Percentiles rank a stretch among this genome's conserved stretches.
phyloP scores from a whole-genome alignment of 2,888 invertebrate species.

The Endomychus coccineus region DNA sequence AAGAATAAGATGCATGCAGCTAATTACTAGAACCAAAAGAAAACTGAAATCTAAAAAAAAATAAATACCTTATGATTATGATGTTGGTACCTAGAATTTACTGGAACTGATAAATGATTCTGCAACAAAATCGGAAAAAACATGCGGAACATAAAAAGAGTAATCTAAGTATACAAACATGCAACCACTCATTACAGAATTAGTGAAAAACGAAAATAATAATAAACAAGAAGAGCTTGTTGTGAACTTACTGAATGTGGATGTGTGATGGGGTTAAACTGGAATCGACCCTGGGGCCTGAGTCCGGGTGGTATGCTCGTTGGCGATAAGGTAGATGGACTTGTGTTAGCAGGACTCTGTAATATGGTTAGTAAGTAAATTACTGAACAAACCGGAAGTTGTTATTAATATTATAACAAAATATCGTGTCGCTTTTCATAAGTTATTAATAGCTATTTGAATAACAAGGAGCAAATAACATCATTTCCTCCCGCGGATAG shows the following conservation, averaged over 20 bases:
- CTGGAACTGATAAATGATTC: slow-evolving; percentile 83
- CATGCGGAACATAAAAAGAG: slow-evolving; percentile 47
- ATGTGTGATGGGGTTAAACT: slow-evolving; percentile 37
- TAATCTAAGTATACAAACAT: slow-evolving; percentile 22
- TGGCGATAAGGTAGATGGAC: slow-evolving; percentile 64
- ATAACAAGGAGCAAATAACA: too few relatives aligned
- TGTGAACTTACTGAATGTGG: slow-evolving; percentile 34
- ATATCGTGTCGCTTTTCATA: too few relatives aligned
- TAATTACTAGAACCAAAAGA: too few relatives aligned
- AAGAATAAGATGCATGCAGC: too few relatives aligned
- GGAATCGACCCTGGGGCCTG: slow-evolving; percentile 40
- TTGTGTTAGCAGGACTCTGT: slow-evolving; percentile 62
- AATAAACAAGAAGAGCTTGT: slow-evolving; percentile 16
- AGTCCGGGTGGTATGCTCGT: slow-evolving; percentile 53
- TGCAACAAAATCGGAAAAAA: slow-evolving; percentile 60
- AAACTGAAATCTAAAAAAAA: slow-evolving; percentile 22
- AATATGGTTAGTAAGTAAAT: slow-evolving; percentile 5
- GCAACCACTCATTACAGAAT: slow-evolving; percentile 24
- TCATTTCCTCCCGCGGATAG: too few relatives aligned
- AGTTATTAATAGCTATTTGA: too few relatives aligned
- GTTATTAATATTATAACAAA: too few relatives aligned
- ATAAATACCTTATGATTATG: slow-evolving; percentile 63
- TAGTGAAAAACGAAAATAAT: slow-evolving; percentile 21
- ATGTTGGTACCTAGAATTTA: slow-evolving; percentile 76
- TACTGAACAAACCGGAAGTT: too few relatives aligned